Percentiles rank a stretch among this genome's conserved stretches.
Evolutionary conservation across 2,888 invertebrate genomes (phyloP).

Genomic region (Mythimna loreyi): DNA sequence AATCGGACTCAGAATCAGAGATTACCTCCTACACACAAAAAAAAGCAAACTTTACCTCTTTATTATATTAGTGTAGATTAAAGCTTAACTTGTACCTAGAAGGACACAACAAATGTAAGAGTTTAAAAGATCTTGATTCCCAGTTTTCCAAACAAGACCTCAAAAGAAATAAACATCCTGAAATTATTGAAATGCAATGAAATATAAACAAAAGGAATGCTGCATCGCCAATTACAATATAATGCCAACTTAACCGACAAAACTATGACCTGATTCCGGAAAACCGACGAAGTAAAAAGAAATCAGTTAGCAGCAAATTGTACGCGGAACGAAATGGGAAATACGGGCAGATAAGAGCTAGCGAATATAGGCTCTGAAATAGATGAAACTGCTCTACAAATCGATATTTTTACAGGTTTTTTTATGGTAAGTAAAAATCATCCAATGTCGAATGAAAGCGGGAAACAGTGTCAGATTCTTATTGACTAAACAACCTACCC

Average conservation of each 20-base stretch:
- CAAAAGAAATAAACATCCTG: neutral
- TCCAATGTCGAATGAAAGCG: too few relatives aligned
- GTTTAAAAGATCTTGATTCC: neutral
- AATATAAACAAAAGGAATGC: neutral
- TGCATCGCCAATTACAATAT: conserved; percentile 9
- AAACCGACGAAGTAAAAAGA: conserved; percentile 7
- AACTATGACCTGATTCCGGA: conserved; percentile 20
- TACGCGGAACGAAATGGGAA: conserved; percentile 18
- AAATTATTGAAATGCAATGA: neutral
- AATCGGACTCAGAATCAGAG: too few relatives aligned
- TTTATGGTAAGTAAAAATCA: too few relatives aligned
- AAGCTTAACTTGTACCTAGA: too few relatives aligned
- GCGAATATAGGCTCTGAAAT: neutral
- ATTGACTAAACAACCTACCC: too few relatives aligned
- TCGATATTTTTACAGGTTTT: too few relatives aligned
- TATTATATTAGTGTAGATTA: too few relatives aligned
- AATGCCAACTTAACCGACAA: neutral
- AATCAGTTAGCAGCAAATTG: conserved; percentile 33
- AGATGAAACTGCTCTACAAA: too few relatives aligned
- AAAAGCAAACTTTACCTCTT: too few relatives aligned
- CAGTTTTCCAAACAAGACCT: neutral
- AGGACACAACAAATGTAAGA: too few relatives aligned
- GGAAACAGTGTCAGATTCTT: too few relatives aligned
- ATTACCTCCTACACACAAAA: too few relatives aligned
- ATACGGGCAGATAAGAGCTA: neutral